Conservation (phyloP, 2,888 invertebrate genomes). For the Orchesellides sinensis region DNA sequence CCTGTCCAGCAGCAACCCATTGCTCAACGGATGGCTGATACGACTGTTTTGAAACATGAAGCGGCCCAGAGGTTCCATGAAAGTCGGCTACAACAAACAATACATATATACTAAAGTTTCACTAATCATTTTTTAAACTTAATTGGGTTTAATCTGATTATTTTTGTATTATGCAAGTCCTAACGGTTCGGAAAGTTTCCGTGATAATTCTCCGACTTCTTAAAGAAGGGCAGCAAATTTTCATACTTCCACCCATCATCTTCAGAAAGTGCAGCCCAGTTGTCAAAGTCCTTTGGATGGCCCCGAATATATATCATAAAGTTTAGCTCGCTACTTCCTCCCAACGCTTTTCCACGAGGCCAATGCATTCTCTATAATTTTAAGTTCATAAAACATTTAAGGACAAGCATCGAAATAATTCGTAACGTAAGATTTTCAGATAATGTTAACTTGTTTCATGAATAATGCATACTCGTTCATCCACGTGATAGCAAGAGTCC, state of each 20-base stretch:
- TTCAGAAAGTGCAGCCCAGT: slow-evolving; percentile 28
- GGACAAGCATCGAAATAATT: no score
- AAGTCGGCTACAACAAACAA: slow-evolving; percentile 27
- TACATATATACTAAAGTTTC: neutral
- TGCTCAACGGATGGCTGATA: slow-evolving; percentile 17
- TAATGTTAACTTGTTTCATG: no score
- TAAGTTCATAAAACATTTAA: no score
- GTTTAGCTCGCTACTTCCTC: slow-evolving; percentile 43
- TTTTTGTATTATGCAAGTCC: neutral
- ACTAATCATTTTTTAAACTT: neutral
- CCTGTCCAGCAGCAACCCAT: slow-evolving; percentile 49
- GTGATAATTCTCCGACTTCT: slow-evolving; percentile 39
- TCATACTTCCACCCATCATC: slow-evolving; percentile 45
- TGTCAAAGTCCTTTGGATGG: slow-evolving; percentile 27
- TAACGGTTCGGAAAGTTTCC: slow-evolving; percentile 44
- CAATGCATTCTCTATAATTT: slow-evolving; percentile 45
- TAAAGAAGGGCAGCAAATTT: slow-evolving; percentile 38
- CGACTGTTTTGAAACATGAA: slow-evolving; percentile 20
- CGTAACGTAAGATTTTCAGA: no score
- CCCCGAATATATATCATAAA: slow-evolving; percentile 60
- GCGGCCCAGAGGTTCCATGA: slow-evolving; percentile 50
- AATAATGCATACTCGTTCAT: slow-evolving; percentile 34
- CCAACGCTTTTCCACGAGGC: slow-evolving; percentile 50
- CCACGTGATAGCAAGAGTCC: slow-evolving; percentile 38
- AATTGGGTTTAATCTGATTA: neutral